These are phyloP conservation scores for Crioceris asparagi DNA, from an alignment of 2,888 invertebrate species.

Conservation along the genomic window DNA sequence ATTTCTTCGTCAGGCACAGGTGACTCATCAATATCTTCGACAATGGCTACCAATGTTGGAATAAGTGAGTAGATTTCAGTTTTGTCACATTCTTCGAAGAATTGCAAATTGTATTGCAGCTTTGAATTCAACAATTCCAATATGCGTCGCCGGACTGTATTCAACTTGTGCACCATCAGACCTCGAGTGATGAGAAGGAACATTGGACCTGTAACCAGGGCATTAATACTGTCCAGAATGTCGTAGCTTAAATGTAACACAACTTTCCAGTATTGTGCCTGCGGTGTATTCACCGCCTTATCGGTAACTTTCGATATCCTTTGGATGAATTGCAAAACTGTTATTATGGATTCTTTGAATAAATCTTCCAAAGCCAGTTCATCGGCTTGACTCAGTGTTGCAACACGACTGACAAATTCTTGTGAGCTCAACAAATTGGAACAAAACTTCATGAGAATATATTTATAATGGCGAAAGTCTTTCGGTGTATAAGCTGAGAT, in stretches of 20 bases:
- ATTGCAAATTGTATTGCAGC: slow-evolving; percentile 55
- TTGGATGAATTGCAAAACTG: slow-evolving; percentile 56
- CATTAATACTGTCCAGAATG: slow-evolving; percentile 68
- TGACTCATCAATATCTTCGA: slow-evolving; percentile 43
- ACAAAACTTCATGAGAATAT: slow-evolving; percentile 64
- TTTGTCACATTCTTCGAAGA: slow-evolving; percentile 42
- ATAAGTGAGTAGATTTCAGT: slow-evolving; percentile 46
- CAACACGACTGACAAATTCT: slow-evolving; percentile 57
- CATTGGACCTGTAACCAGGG: slow-evolving; percentile 64
- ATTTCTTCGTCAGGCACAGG: no score
- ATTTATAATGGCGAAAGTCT: slow-evolving; percentile 77
- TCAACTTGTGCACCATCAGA: slow-evolving; percentile 57
- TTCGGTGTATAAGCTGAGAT: slow-evolving; percentile 50
- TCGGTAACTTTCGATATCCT: slow-evolving; percentile 53
- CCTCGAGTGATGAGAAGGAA: slow-evolving; percentile 70
- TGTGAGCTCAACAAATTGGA: slow-evolving; percentile 56
- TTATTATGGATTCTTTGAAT: slow-evolving; percentile 61
- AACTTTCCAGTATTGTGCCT: slow-evolving; percentile 71
- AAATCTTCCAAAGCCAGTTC: slow-evolving; percentile 44
- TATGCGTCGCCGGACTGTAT: slow-evolving; percentile 65
- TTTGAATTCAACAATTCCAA: slow-evolving; percentile 79
- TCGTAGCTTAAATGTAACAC: slow-evolving; percentile 71
- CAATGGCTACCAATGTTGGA: slow-evolving; percentile 49
- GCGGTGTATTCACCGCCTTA: slow-evolving; percentile 44
- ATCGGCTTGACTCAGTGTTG: slow-evolving; percentile 41